Conservation (phyloP, 1,140 invertebrate genomes). For the Melanaphis sacchari region DNA sequence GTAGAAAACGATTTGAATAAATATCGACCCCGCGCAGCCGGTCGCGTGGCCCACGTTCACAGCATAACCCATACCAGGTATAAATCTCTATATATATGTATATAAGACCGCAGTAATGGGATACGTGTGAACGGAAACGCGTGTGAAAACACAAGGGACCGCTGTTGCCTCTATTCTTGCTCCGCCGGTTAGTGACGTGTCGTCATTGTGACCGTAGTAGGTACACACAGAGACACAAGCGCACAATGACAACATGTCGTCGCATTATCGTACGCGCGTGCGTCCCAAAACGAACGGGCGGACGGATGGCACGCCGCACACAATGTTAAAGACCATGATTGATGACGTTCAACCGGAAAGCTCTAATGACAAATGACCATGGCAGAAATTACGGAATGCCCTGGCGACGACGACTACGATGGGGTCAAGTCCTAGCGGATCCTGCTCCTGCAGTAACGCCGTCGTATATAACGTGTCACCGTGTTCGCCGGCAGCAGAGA, state of each 20-base stretch:
- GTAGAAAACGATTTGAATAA: background rate
- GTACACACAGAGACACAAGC: background rate
- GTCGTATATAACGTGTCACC: background rate
- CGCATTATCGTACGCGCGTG: background rate
- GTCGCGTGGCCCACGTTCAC: background rate
- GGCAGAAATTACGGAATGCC: constrained; percentile 18
- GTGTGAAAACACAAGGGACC: constrained; percentile 26
- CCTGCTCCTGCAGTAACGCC: background rate
- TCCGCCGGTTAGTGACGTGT: background rate
- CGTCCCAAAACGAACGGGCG: background rate
- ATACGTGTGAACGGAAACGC: constrained; percentile 10
- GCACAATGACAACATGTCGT: constrained; percentile 1
- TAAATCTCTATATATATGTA: background rate
- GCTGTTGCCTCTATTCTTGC: background rate
- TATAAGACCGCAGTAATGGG: background rate
- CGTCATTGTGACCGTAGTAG: background rate
- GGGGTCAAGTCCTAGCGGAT: background rate
- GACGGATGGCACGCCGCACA: background rate
- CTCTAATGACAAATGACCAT: constrained; percentile 39
- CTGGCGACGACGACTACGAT: background rate
- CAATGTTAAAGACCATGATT: constrained; percentile 51
- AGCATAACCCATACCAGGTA: background rate
- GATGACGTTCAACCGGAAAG: constrained; percentile 39
- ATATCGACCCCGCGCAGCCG: background rate
- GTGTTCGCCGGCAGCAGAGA: background rate